Base-by-base conservation (phyloP, 2,113 vertebrate genomes). In the Hippocampus guttulatus region DNA sequence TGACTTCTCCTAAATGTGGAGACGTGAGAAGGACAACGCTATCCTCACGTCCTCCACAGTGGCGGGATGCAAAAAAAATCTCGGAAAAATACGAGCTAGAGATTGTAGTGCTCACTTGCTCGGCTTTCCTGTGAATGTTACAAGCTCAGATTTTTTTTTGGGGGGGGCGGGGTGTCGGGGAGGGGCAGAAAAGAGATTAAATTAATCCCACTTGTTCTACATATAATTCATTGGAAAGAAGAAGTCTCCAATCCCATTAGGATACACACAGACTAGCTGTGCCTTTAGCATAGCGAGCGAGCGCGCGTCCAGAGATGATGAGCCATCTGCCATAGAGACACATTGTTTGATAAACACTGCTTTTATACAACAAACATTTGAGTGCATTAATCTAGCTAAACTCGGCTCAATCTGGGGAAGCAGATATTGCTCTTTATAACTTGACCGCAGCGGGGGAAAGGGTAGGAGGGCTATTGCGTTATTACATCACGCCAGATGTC, bases 361-460 rank as follows among this genome's bases (percentile, higher is more conserved):
- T 84, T 91, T 90, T 91, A 90, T 84, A 90, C 88, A 86, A 85
- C 88, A 91, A 92, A 90, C 88, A 92, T 91, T 82, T 85, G 85
- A 87, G 84, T 87, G 88, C 84, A 88, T 89, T 92, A 92, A 93
- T 93, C 91, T 89, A 90, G 83, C 85, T 88, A 87, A 91, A 80
- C 71, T 91, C 75, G 88, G 87, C 88, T 90, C 83, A 91, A 89
- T 90, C 87, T 89, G 81, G 78, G 73, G 90, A 88, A 86, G 77
- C 83, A 86, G 88, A 92, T 92, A 89, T 90, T 91, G 87, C 89
- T 92, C 87, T 91, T 92, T 91, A 92, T 88, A 86, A 89, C 87
- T 87, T 84, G 77, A 85, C 77, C 78, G 45, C 82, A 74, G 77
- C 9, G 85, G 70, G 82, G 82, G 86, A 20, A 45, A 23, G 64